A percentile compares a stretch with the other conserved stretches of the same genome.
phyloP scores from a whole-genome alignment of 2,888 invertebrate genomes.

The Ormyrus pomaceus region DNA sequence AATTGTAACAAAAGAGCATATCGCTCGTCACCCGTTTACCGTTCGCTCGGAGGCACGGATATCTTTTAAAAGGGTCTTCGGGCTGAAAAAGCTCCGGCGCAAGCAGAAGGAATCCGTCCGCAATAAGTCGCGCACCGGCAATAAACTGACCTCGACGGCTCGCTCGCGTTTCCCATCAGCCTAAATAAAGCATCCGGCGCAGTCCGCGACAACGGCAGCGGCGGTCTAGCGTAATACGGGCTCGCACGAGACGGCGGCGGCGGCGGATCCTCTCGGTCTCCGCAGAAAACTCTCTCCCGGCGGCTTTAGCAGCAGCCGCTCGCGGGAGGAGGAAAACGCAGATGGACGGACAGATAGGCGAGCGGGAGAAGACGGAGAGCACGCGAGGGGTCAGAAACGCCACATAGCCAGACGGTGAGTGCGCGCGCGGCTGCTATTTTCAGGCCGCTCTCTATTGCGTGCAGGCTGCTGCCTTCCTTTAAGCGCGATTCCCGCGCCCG shows the following conservation, averaged over 20 bases:
- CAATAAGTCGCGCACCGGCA: too few species aligned
- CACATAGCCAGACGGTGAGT: slow-evolving; percentile 74
- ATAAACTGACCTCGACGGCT: too few species aligned
- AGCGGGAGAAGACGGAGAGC: neutral
- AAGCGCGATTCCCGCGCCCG: slow-evolving; percentile 11
- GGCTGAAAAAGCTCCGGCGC: too few species aligned
- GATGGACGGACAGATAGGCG: slow-evolving; percentile 14
- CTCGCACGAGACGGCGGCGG: neutral
- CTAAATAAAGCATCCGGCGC: too few species aligned
- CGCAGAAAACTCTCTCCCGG: neutral
- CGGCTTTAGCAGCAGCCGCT: neutral
- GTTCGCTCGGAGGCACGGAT: too few species aligned
- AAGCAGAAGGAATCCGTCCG: too few species aligned
- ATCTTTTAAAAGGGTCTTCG: too few species aligned
- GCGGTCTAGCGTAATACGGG: neutral
- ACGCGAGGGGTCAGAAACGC: slow-evolving; percentile 61
- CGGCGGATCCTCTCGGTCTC: neutral
- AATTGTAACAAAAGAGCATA: too few species aligned
- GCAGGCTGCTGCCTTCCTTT: slow-evolving; percentile 53
- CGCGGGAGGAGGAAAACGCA: neutral
- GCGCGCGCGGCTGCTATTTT: slow-evolving; percentile 67
- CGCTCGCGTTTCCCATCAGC: too few species aligned
- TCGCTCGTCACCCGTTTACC: too few species aligned
- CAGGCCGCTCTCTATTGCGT: slow-evolving; percentile 60
- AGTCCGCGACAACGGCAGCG: too few species aligned